Evolutionary conservation across 2,797 vertebrate genomes (phyloP).

Genomic region (Neosilurus hyrtlii): DNA sequence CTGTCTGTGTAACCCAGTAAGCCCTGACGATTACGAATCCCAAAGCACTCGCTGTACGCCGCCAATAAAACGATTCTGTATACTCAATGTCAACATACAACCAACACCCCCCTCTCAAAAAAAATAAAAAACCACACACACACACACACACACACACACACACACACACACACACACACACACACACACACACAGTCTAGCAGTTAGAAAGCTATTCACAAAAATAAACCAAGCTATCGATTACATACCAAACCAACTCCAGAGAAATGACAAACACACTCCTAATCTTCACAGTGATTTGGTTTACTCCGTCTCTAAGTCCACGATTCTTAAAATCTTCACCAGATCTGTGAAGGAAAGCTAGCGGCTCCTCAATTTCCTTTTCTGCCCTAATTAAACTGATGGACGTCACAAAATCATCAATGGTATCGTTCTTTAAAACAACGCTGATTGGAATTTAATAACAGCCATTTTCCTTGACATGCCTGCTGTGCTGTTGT

Average conservation of each 20-base stretch:
- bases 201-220: background rate
- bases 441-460: background rate
- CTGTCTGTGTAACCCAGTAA: background rate
- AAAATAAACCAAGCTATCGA: constrained; percentile 13
- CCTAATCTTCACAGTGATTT: background rate
- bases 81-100: background rate
- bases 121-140: too few relatives aligned
- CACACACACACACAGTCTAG: too few relatives aligned
- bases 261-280: constrained; percentile 25
- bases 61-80: background rate
- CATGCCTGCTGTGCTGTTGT: too few relatives aligned
- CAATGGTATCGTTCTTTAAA: background rate
- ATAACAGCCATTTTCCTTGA: background rate
- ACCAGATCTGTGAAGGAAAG: background rate
- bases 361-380: background rate
- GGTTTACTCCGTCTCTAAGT: background rate
- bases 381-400: background rate
- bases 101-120: background rate
- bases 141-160: too few relatives aligned
- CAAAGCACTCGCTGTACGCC: background rate
- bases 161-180: too few relatives aligned
- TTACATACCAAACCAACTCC: background rate
- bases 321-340: background rate
- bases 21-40: background rate
- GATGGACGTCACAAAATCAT: background rate